Evolutionary conservation across 23 tunicate species (phyloP).

Genomic region (Ciona savignyi): DNA sequence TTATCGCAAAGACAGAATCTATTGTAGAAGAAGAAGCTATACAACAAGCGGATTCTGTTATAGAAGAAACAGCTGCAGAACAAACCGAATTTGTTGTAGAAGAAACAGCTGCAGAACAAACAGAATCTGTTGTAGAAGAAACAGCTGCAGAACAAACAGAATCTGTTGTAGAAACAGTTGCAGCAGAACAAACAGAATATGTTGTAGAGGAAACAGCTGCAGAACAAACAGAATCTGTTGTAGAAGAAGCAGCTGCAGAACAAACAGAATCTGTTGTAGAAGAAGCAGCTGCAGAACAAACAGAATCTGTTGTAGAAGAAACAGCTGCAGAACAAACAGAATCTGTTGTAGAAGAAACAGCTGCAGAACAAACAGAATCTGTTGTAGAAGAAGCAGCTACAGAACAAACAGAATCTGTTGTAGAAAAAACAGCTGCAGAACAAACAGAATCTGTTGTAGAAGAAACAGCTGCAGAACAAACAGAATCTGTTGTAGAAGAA

Average conservation of each 20-base stretch:
- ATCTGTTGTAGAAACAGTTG: background rate
- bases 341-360: too few relatives aligned
- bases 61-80: background rate
- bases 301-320: too few relatives aligned
- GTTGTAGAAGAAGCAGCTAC: too few relatives aligned
- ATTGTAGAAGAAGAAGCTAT: background rate
- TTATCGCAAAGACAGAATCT: background rate
- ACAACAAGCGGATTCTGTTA: background rate
- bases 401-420: too few relatives aligned
- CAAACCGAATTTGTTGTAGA: background rate
- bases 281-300: too few relatives aligned
- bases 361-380: too few relatives aligned
- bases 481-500: too few relatives aligned
- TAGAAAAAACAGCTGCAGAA: background rate
- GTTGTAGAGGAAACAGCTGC: too few relatives aligned
- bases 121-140: background rate
- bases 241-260: constrained; percentile 2
- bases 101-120: background rate
- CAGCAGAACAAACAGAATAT: background rate
- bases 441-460: too few relatives aligned
- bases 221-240: too few relatives aligned
- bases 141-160: constrained; percentile 9
- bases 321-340: too few relatives aligned
- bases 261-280: background rate
- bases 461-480: too few relatives aligned